A percentile compares a stretch with the other conserved stretches of the same genome.
Evolutionary conservation across 2,888 invertebrate genomes (phyloP).

Genomic region (Parnassius apollo): DNA sequence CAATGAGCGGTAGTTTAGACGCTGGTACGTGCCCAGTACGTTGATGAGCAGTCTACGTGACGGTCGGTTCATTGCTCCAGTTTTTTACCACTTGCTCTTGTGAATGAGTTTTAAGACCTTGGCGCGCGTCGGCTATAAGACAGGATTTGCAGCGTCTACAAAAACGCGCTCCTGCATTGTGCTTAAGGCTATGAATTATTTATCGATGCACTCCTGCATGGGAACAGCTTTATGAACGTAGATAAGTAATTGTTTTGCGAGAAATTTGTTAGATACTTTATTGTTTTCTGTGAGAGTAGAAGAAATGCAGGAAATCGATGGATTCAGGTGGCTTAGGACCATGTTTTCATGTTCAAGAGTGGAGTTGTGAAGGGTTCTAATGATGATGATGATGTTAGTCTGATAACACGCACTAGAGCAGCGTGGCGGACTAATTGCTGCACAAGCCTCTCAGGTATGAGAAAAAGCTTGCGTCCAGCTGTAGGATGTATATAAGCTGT

Average conservation of each 20-base stretch:
- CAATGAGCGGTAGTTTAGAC: constrained; percentile 80
- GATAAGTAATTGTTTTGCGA: constrained; percentile 29
- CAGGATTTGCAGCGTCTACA: constrained; percentile 57
- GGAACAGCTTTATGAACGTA: background rate
- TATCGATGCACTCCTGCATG: constrained; percentile 7
- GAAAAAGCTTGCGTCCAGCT: no score
- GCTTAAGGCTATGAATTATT: constrained; percentile 35
- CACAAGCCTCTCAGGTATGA: no score
- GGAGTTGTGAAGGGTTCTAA: no score
- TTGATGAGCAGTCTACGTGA: constrained; percentile 74
- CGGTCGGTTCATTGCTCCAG: constrained; percentile 76
- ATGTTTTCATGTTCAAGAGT: no score
- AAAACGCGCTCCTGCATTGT: constrained; percentile 44
- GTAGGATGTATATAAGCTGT: no score
- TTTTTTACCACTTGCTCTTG: constrained; percentile 72
- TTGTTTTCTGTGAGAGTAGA: no score
- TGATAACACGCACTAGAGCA: no score
- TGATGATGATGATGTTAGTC: no score
- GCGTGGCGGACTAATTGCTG: no score
- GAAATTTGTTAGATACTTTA: no score
- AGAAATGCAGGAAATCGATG: no score
- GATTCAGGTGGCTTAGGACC: no score
- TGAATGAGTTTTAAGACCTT: constrained; percentile 74
- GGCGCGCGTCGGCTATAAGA: constrained; percentile 40
- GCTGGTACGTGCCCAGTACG: constrained; percentile 69